Base-by-base conservation (phyloP, 2,113 vertebrate genomes). In the Notarius quadriscutis region DNA sequence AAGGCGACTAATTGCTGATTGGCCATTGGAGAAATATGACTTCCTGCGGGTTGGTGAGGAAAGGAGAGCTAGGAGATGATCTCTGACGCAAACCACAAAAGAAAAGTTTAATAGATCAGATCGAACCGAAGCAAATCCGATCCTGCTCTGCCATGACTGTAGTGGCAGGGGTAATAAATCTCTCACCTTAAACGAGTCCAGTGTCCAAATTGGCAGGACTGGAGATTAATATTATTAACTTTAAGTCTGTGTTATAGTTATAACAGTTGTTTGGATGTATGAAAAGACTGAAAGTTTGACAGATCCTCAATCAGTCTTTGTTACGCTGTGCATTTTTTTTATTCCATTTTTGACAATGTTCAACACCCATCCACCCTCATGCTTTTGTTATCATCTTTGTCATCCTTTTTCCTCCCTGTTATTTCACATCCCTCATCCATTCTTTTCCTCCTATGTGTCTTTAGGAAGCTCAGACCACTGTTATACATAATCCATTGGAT, bases 401-500 rank as follows among this genome's bases (percentile, higher is more conserved):
- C 7, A 18, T 55, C 53, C 90, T 71, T 51, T 34, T 87, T 4
- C 58, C 51, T 55, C 57, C 41, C 34, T 41, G 41, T 85, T 57
- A 63, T 53, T 75, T 85, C 15, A 50, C 27, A 7, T 87, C 82
- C 65, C 83, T 83, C 81, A 82, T 78, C 77, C 84, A 55, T 78
- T 87, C 89, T 87, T 89, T 74, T 58, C 63, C 77, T 88, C 87
- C 53, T 75, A 0, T 88, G 57, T 80, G 71, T 85, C 89, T 93
- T 87, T 91, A 95, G 94, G 94, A 95, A 89, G 93, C 94, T 91
- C 94, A 95, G 93, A 94, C 94, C 91, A 95, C 94, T 83, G 94
- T 95, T 92, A 95, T 95, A 93, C 95, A 95, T 94, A 95, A 95
- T 91, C 94, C 94, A 85, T 88, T 92, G 92, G 94, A 95, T 88